Percentiles rank a stretch among this genome's conserved stretches.
These are phyloP conservation scores for Scaptodrosophila latifasciaeformis DNA, from an alignment of 2,888 invertebrate species.

Conservation along the genomic window DNA sequence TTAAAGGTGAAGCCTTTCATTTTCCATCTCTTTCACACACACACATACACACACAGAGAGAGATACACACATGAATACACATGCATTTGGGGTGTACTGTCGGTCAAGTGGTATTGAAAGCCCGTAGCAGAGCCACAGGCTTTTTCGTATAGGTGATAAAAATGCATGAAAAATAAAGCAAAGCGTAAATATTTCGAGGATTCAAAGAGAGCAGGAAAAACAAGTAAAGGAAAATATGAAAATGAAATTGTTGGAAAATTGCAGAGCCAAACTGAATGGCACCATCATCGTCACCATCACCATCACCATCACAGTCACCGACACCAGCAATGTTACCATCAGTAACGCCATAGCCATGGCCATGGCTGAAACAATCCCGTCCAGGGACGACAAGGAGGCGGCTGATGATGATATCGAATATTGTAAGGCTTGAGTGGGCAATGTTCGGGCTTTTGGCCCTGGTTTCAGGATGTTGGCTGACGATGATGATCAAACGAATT, in stretches of 20 bases:
- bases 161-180: slow-evolving; percentile 47
- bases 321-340: neutral
- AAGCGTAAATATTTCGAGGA: slow-evolving; percentile 29
- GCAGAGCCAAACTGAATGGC: slow-evolving; percentile 15
- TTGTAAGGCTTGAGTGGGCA: too few species aligned
- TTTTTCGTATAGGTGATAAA: slow-evolving; percentile 43
- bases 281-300: too few species aligned
- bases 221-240: slow-evolving; percentile 31
- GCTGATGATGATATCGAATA: too few species aligned
- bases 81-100: too few species aligned
- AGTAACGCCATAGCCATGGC: slow-evolving; percentile 15
- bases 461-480: neutral
- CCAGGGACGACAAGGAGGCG: too few species aligned
- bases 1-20: slow-evolving; percentile 25
- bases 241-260: slow-evolving; percentile 54
- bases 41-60: too few species aligned
- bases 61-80: too few species aligned
- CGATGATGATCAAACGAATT: slow-evolving; percentile 32
- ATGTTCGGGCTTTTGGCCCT: too few species aligned
- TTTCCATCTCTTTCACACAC: too few species aligned
- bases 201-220: neutral
- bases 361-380: slow-evolving; percentile 9
- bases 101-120: neutral
- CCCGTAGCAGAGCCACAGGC: slow-evolving; percentile 8
- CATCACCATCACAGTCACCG: too few species aligned